phyloP scores from a whole-genome alignment of 1,140 invertebrate genomes.

The Diabrotica virgifera region DNA sequence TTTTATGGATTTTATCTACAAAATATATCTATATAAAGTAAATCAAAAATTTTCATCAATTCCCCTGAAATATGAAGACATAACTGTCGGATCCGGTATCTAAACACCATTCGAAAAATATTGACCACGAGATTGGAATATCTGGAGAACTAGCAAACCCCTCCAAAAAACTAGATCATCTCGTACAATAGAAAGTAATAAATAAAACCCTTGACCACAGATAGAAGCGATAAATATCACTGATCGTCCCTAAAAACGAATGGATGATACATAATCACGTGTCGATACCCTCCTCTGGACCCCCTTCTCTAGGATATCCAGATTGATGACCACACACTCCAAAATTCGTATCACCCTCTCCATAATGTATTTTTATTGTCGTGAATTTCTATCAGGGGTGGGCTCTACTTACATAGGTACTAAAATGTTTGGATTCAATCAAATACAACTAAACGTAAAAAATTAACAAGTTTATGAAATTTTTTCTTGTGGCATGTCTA shows the following conservation, averaged over 20 bases:
- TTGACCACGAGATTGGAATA: too few relatives aligned
- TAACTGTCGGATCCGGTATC: not conserved
- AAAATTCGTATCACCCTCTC: conserved; percentile 4
- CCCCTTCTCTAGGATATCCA: not conserved
- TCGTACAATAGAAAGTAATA: not conserved
- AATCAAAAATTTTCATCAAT: not conserved
- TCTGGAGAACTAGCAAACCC: not conserved
- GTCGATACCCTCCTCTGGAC: not conserved
- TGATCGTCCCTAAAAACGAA: conserved; percentile 5
- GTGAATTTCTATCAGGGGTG: conserved; percentile 4
- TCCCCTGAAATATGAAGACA: not conserved
- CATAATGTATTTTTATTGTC: conserved; percentile 18
- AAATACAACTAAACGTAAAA: too few relatives aligned
- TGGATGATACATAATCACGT: conserved; percentile 10
- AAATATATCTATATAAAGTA: not conserved
- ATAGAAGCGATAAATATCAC: conserved; percentile 8
- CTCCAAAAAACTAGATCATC: not conserved
- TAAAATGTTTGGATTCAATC: too few relatives aligned
- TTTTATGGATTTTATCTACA: too few relatives aligned
- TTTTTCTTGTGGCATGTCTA: too few relatives aligned
- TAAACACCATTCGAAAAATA: not conserved
- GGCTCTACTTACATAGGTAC: too few relatives aligned
- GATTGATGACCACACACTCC: conserved; percentile 13
- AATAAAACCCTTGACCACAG: conserved; percentile 2
- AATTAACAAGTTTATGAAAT: too few relatives aligned